phyloP scores from a whole-genome alignment of 2,797 vertebrate species.

The Discoglossus pictus region DNA sequence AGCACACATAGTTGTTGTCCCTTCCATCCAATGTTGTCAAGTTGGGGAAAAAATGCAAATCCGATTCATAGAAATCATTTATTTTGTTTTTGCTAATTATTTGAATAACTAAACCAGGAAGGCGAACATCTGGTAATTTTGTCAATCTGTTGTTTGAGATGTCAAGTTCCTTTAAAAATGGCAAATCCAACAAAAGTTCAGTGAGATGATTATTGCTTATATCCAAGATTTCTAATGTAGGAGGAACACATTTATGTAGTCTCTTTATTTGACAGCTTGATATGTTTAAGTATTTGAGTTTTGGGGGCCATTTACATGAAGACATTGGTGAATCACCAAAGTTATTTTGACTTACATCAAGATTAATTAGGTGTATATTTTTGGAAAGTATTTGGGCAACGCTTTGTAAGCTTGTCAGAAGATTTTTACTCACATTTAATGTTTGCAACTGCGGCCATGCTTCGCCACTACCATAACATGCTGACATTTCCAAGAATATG shows the following conservation, averaged over 20 bases:
- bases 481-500: conserved; percentile 57
- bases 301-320: conserved; percentile 68
- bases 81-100: conserved; percentile 67
- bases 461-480: conserved; percentile 53
- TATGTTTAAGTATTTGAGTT: conserved; percentile 70
- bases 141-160: conserved; percentile 73
- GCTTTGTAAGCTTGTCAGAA: conserved; percentile 59
- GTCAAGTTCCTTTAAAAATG: conserved; percentile 68
- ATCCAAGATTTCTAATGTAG: conserved; percentile 67
- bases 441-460: conserved; percentile 64
- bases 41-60: conserved; percentile 61
- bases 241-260: conserved; percentile 67
- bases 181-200: conserved; percentile 63
- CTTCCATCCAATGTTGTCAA: conserved; percentile 68
- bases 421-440: conserved; percentile 76
- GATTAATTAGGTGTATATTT: conserved; percentile 59
- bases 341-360: conserved; percentile 75
- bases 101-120: conserved; percentile 59
- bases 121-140: conserved; percentile 58
- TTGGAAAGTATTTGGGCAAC: conserved; percentile 38
- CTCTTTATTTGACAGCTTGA: conserved; percentile 64
- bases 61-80: conserved; percentile 62
- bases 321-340: conserved; percentile 61
- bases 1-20: conserved; percentile 73
- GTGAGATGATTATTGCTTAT: conserved; percentile 71